A percentile compares a stretch with the other conserved stretches of the same genome.
Conservation (phyloP, 2,113 vertebrate species). For the Corythoichthys haematopterus region DNA sequence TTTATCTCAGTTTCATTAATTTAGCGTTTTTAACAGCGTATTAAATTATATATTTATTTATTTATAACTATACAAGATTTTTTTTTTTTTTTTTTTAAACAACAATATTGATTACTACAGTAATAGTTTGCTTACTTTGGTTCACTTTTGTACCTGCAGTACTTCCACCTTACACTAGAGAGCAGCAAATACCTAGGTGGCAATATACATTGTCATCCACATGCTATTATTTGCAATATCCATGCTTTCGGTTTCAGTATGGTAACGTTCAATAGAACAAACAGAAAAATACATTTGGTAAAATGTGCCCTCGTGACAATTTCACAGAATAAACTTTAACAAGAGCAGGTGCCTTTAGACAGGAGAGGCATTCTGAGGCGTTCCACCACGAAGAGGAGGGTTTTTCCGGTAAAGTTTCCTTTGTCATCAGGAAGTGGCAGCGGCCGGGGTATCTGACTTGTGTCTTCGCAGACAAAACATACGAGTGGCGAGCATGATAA, state of each 20-base stretch:
- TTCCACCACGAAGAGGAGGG: slow-evolving; percentile 52
- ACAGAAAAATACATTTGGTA: neutral
- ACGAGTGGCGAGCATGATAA: slow-evolving; percentile 45
- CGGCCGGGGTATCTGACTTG: slow-evolving; percentile 30
- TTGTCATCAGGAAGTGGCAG: slow-evolving; percentile 64
- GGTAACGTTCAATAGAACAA: too few species aligned
- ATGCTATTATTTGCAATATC: neutral
- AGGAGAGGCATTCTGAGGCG: slow-evolving; percentile 17
- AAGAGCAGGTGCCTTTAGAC: neutral
- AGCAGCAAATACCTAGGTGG: neutral
- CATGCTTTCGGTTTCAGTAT: neutral
- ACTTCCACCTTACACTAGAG: neutral
- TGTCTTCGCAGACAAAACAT: slow-evolving; percentile 41
- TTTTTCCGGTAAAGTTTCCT: slow-evolving; percentile 71
- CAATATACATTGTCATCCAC: neutral
- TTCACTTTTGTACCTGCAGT: neutral
- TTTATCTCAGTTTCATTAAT: too few species aligned
- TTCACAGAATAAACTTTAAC: neutral
- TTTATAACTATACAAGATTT: too few species aligned
- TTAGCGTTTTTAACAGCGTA: too few species aligned
- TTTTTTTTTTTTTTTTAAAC: too few species aligned
- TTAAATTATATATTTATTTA: too few species aligned
- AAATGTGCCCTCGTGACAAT: neutral
- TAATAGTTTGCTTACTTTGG: neutral
- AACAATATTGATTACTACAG: too few species aligned